A percentile compares a stretch with the other conserved stretches of the same genome.
These are phyloP conservation scores for Drosophila melanogaster DNA, from an alignment of 1,140 invertebrate species.

Conservation along the genomic window DNA sequence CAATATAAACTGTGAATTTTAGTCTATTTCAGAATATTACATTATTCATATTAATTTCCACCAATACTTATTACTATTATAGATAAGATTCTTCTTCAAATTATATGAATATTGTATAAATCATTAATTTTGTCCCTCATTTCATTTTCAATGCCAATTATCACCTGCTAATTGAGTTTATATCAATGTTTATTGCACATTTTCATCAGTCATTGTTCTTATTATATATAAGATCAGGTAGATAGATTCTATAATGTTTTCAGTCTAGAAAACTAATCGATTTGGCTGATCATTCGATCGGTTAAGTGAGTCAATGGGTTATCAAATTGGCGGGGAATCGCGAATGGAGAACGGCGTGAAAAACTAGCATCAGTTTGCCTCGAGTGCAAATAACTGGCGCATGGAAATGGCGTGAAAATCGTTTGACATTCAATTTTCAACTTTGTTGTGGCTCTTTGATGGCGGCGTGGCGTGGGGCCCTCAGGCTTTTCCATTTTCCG, in stretches of 20 bases:
- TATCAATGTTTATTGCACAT: background rate
- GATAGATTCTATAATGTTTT: slow-evolving; percentile 12
- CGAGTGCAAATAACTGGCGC: background rate
- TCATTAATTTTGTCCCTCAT: no score
- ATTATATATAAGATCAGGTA: no score
- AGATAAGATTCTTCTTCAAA: no score
- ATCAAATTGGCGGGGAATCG: background rate
- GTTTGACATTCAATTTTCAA: slow-evolving; percentile 40
- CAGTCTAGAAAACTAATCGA: background rate
- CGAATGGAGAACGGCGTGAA: slow-evolving; percentile 10
- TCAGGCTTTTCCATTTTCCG: background rate
- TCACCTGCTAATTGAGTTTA: no score
- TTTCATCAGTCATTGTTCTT: no score
- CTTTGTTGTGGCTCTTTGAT: slow-evolving; percentile 29
- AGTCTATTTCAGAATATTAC: no score
- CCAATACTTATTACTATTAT: background rate
- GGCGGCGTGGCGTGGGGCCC: background rate
- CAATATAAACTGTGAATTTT: no score
- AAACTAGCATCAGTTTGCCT: background rate
- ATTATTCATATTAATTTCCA: background rate
- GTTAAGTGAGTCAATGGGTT: slow-evolving; percentile 10
- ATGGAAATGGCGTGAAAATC: slow-evolving; percentile 37
- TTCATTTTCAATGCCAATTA: no score
- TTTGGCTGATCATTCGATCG: slow-evolving; percentile 19
- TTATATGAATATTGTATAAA: no score